Conservation (phyloP, 2,113 vertebrate genomes). For the Dicaeum eximium region DNA sequence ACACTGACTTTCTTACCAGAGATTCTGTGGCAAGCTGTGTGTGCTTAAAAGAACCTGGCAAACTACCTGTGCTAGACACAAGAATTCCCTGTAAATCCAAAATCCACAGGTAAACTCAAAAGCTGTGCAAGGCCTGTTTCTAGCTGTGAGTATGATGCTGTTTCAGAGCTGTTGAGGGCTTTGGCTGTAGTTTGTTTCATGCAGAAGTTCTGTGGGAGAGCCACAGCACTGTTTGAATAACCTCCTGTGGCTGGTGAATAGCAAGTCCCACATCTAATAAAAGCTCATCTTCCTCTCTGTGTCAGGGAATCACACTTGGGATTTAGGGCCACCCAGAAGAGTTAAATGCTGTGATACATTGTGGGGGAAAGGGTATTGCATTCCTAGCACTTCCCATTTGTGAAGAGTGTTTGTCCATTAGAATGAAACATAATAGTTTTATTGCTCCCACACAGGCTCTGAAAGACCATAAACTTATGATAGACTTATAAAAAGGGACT, state of each 20-base stretch:
- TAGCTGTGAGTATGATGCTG: background rate
- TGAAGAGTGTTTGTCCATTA: slow-evolving; percentile 5
- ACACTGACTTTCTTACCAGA: background rate
- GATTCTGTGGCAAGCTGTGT: fast-evolving
- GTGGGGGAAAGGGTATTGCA: background rate
- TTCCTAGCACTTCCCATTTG: background rate
- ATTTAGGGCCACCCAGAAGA: background rate
- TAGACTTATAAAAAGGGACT: slow-evolving; percentile 50
- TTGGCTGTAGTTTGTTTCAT: background rate
- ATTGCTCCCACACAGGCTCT: slow-evolving; percentile 11
- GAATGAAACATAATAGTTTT: slow-evolving; percentile 42
- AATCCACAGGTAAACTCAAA: background rate
- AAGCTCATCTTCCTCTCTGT: background rate
- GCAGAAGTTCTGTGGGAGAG: background rate
- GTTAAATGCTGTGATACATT: background rate
- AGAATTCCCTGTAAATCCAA: background rate
- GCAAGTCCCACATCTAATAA: background rate
- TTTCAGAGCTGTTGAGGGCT: background rate
- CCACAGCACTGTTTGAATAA: background rate
- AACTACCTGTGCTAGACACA: background rate
- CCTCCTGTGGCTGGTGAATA: background rate
- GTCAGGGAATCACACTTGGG: background rate
- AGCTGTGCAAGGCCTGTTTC: background rate
- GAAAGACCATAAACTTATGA: slow-evolving; percentile 60
- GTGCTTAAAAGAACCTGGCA: background rate